phyloP scores from a whole-genome alignment of 1,140 invertebrate genomes.

The Monomorium pharaonis region DNA sequence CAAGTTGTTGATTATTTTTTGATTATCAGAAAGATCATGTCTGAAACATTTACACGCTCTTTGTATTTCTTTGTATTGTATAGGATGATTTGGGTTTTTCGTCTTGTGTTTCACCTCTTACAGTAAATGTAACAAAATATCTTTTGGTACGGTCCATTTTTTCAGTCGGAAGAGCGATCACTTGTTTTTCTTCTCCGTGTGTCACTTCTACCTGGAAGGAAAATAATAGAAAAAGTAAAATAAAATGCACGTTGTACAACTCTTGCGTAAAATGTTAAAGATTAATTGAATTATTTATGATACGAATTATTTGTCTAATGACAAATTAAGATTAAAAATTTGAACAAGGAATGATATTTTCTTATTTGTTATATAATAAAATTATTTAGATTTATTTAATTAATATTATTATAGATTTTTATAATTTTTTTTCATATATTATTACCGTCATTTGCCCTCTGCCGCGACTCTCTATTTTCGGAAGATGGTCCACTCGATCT shows the following conservation, averaged over 20 bases:
- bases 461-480: conserved; percentile 83
- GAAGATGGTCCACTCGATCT: conserved; percentile 81
- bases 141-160: conserved; percentile 94
- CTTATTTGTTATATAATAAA: background rate
- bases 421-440: background rate
- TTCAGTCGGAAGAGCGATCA: conserved; percentile 94
- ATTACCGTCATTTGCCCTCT: conserved; percentile 84
- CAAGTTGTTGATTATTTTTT: background rate
- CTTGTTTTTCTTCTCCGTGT: conserved; percentile 92
- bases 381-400: too few relatives aligned
- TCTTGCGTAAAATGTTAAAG: background rate
- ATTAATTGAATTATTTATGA: background rate
- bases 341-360: background rate
- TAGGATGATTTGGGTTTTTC: conserved; percentile 74
- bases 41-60: conserved; percentile 72
- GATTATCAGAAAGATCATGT: background rate
- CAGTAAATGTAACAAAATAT: conserved; percentile 95
- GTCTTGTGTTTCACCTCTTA: conserved; percentile 87
- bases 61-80: conserved; percentile 77
- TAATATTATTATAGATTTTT: background rate
- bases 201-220: conserved; percentile 88
- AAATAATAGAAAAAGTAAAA: background rate
- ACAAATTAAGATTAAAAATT: background rate
- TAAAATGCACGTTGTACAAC: background rate
- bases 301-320: too few relatives aligned